These are phyloP conservation scores for Calypte anna DNA, from an alignment of 2,113 vertebrate genomes.

Conservation along the genomic window DNA sequence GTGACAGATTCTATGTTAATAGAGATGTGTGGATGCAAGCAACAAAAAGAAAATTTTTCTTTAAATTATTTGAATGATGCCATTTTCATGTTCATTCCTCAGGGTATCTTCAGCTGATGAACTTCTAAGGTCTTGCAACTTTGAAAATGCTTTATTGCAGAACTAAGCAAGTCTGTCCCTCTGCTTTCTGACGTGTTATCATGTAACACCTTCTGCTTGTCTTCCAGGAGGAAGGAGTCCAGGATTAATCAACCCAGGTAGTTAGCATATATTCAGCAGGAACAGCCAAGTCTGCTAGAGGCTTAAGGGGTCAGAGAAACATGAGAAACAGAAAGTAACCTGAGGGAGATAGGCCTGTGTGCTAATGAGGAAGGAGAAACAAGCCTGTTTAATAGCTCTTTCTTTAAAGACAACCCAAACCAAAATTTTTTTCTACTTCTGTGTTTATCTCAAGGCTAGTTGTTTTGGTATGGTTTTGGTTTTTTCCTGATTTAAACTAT, in stretches of 20 bases:
- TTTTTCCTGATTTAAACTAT: not conserved
- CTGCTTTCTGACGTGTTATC: not conserved
- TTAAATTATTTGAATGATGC: not conserved
- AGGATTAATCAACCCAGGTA: not conserved
- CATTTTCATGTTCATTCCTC: not conserved
- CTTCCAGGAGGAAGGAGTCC: not conserved
- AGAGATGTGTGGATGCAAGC: not conserved
- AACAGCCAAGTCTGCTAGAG: not conserved
- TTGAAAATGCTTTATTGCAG: not conserved
- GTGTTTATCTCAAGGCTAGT: not conserved
- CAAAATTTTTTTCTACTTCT: not conserved
- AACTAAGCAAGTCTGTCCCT: not conserved
- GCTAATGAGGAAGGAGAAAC: not conserved
- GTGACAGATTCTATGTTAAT: not conserved
- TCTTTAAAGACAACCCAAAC: not conserved
- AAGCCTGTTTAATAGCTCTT: not conserved
- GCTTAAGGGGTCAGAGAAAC: not conserved
- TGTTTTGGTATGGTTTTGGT: not conserved
- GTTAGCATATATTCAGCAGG: not conserved
- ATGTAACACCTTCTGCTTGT: not conserved
- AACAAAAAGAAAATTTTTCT: not conserved
- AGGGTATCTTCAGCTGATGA: rapidly evolving
- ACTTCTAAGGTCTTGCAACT: not conserved
- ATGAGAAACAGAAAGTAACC: not conserved
- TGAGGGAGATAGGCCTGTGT: not conserved